These are phyloP conservation scores for Platycercus adscitus DNA, from an alignment of 2,113 vertebrate genomes.

Conservation along the genomic window DNA sequence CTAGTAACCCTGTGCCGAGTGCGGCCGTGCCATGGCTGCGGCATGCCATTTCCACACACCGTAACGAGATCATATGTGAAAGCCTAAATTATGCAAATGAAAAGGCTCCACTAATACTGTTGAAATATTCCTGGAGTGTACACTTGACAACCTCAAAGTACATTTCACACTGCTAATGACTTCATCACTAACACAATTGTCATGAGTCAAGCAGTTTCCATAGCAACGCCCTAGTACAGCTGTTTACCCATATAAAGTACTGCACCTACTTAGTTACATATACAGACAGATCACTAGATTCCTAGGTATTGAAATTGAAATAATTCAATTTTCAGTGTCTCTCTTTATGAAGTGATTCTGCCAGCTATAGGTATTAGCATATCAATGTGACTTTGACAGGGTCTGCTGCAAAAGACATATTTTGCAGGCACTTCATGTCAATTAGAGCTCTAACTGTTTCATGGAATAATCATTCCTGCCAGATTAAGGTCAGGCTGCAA, in stretches of 20 bases:
- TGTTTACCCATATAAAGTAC: conserved; percentile 85
- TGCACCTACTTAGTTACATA: conserved; percentile 83
- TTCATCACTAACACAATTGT: conserved; percentile 84
- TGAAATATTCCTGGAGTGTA: conserved; percentile 85
- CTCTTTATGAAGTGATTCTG: conserved; percentile 85
- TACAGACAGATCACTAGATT: conserved; percentile 86
- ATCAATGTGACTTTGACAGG: conserved; percentile 87
- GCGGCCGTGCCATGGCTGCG: background rate
- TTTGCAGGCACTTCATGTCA: conserved; percentile 87
- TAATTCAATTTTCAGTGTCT: conserved; percentile 87
- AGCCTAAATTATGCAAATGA: conserved; percentile 84
- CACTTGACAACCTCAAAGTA: conserved; percentile 85
- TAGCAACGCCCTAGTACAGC: conserved; percentile 79
- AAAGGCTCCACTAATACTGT: conserved; percentile 78
- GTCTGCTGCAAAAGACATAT: conserved; percentile 85
- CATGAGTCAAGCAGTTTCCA: conserved; percentile 85
- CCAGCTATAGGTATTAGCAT: conserved; percentile 86
- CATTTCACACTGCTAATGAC: conserved; percentile 85
- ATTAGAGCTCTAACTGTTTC: conserved; percentile 86
- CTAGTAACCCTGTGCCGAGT: background rate
- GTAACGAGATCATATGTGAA: conserved; percentile 75
- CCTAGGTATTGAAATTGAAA: conserved; percentile 85
- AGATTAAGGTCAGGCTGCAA: conserved; percentile 85
- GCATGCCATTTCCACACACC: conserved; percentile 21
- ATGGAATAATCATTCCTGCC: conserved; percentile 86